Conservation (phyloP, 2,888 invertebrate genomes). For the Stenolophus ochropezus region DNA sequence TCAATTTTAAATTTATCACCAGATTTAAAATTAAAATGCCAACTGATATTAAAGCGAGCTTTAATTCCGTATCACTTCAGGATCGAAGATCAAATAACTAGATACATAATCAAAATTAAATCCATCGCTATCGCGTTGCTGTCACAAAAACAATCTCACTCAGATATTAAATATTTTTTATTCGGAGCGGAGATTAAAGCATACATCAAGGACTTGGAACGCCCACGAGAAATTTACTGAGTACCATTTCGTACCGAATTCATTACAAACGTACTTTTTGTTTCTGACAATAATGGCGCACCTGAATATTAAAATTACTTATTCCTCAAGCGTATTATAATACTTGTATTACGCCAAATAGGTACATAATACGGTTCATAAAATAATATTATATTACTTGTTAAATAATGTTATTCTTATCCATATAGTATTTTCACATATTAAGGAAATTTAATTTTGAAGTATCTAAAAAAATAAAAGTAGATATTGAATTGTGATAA, state of each 20-base stretch:
- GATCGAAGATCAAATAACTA: not conserved
- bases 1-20: slow-evolving; percentile 22
- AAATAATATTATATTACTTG: no score
- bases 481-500: no score
- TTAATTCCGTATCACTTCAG: slow-evolving; percentile 15
- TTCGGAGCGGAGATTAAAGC: slow-evolving; percentile 20
- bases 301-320: no score
- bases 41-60: slow-evolving; percentile 11
- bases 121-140: not conserved
- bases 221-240: not conserved
- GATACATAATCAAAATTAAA: slow-evolving; percentile 15
- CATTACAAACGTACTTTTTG: not conserved
- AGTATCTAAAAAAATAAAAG: no score
- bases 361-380: no score
- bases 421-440: no score
- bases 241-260: not conserved
- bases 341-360: no score
- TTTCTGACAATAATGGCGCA: no score
- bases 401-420: no score
- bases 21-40: not conserved
- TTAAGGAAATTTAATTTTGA: no score
- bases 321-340: no score
- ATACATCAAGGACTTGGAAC: slow-evolving; percentile 8
- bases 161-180: slow-evolving; percentile 28
- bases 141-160: not conserved